Evolutionary conservation across 2,888 invertebrate species (phyloP).

Genomic region (Nomada flava): DNA sequence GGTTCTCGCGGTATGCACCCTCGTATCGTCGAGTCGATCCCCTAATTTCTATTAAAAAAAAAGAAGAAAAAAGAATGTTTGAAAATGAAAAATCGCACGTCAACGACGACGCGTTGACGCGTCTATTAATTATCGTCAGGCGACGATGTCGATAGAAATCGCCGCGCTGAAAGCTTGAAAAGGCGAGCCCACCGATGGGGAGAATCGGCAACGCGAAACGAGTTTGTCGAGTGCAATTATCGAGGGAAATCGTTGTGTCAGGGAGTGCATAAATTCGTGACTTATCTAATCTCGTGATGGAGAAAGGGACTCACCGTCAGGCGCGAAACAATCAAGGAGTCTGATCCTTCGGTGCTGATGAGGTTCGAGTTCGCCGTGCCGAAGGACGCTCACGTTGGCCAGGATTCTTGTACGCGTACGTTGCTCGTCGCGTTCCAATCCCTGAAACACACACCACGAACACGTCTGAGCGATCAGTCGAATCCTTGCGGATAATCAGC

Average conservation of each 20-base stretch:
- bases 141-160: slow-evolving; percentile 21
- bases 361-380: slow-evolving; percentile 79
- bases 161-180: not conserved
- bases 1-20: too few species aligned
- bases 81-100: not conserved
- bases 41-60: not conserved
- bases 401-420: slow-evolving; percentile 83
- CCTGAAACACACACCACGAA: slow-evolving; percentile 79
- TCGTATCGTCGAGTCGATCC: not conserved
- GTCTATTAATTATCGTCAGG: slow-evolving; percentile 18
- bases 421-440: slow-evolving; percentile 84
- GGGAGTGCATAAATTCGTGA: slow-evolving; percentile 7
- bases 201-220: not conserved
- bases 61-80: not conserved
- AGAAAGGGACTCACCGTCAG: slow-evolving; percentile 80
- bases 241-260: slow-evolving; percentile 7
- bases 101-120: not conserved
- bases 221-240: slow-evolving; percentile 19
- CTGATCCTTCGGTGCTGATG: slow-evolving; percentile 80
- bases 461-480: slow-evolving; percentile 70
- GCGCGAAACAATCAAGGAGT: slow-evolving; percentile 81
- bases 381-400: slow-evolving; percentile 83
- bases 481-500: slow-evolving; percentile 62
- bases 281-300: slow-evolving; percentile 47
- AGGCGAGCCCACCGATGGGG: slow-evolving; percentile 10